A percentile compares a stretch with the other conserved stretches of the same genome.
phyloP scores from a whole-genome alignment of 2,797 vertebrate species.

The Anisognathus igniventris region DNA sequence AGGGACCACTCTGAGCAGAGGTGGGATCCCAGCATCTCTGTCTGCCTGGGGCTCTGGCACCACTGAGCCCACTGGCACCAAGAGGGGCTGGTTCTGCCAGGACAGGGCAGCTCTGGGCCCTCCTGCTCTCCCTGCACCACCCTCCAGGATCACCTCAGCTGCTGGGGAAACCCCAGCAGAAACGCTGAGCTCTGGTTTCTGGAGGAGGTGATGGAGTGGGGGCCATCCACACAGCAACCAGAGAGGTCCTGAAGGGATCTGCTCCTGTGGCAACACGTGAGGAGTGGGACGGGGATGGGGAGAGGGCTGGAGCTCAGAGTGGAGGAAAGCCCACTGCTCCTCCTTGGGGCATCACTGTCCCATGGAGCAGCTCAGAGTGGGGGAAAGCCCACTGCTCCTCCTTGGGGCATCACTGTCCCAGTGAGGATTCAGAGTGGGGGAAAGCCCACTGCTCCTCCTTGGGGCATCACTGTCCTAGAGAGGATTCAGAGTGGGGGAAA shows the following conservation, averaged over 20 bases:
- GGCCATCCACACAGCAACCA: accelerated
- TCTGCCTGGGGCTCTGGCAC: accelerated
- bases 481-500: too few relatives aligned
- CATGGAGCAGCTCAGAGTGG: accelerated
- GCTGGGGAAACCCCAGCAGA: background rate
- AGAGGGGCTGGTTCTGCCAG: background rate
- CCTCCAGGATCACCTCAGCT: background rate
- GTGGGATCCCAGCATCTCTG: accelerated
- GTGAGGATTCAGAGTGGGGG: too few relatives aligned
- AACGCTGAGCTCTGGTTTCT: background rate
- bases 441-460: too few relatives aligned
- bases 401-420: too few relatives aligned
- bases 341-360: background rate
- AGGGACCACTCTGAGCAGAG: background rate
- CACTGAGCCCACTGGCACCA: background rate
- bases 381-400: background rate
- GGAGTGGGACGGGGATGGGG: background rate
- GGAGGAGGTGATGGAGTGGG: background rate
- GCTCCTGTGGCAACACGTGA: background rate
- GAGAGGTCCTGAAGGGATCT: background rate
- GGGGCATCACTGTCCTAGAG: too few relatives aligned
- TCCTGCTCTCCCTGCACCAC: background rate
- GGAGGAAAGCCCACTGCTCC: background rate
- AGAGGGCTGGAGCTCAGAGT: background rate
- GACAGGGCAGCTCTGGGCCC: background rate